A percentile compares a stretch with the other conserved stretches of the same genome.
phyloP scores from a whole-genome alignment of 1,140 invertebrate genomes.

The Lordiphosa clarofinis region DNA sequence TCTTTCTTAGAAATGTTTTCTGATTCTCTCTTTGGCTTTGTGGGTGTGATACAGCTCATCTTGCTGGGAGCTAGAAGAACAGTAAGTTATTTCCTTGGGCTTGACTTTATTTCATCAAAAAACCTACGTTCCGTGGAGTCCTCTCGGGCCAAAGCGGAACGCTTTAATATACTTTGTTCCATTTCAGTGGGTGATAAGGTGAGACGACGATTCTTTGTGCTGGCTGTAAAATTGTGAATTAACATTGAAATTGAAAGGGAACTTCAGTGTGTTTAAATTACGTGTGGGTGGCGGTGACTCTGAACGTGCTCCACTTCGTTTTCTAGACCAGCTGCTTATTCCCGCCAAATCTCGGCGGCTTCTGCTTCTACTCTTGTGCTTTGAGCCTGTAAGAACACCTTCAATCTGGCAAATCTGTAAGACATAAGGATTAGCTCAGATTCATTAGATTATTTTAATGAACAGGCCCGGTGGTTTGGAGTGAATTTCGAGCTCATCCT shows the following conservation, averaged over 20 bases:
- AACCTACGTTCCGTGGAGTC: background rate
- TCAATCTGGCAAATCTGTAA: constrained; percentile 24
- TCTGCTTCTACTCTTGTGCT: background rate
- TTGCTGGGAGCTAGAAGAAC: background rate
- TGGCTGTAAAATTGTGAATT: background rate
- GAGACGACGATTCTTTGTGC: constrained; percentile 11
- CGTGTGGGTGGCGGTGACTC: constrained; percentile 24
- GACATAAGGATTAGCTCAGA: background rate
- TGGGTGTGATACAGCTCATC: too few relatives aligned
- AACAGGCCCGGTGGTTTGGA: too few relatives aligned
- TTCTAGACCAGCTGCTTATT: background rate
- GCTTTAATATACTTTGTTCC: background rate
- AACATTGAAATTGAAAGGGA: background rate
- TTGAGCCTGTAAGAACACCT: background rate
- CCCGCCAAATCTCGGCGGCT: background rate
- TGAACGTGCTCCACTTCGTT: constrained; percentile 11
- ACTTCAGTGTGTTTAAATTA: background rate
- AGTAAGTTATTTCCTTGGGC: background rate
- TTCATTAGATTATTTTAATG: too few relatives aligned
- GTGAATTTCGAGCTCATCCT: too few relatives aligned
- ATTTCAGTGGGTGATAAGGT: background rate
- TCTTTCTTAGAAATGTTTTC: too few relatives aligned
- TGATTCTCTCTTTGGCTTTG: too few relatives aligned
- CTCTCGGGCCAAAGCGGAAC: background rate
- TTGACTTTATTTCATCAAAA: background rate